Evolutionary conservation across 2,888 invertebrate genomes (phyloP).

Genomic region (Parapristionchus giblindavisi): DNA sequence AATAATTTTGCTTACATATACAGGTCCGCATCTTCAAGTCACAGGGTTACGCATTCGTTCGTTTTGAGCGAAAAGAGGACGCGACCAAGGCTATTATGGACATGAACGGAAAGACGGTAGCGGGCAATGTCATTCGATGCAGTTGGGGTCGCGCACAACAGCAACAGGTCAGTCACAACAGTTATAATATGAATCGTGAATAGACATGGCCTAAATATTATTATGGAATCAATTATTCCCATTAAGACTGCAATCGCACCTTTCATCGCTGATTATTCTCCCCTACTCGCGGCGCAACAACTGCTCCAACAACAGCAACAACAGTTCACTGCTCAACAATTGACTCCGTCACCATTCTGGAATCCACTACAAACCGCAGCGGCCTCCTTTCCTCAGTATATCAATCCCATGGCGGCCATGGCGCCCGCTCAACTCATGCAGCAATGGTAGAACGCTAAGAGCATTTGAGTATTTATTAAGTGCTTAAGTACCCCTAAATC

Average conservation of each 20-base stretch:
- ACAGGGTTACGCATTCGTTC: conserved; percentile 79
- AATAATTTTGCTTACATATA: neutral
- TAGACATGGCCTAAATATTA: neutral
- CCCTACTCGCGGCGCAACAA: conserved; percentile 41
- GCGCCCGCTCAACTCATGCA: conserved; percentile 6
- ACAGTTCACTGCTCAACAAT: conserved; percentile 15
- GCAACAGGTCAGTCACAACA: conserved; percentile 9
- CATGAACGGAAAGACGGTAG: conserved; percentile 80
- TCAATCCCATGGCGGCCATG: conserved; percentile 11
- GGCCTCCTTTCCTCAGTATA: neutral
- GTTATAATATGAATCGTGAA: neutral
- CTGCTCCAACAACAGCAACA: conserved; percentile 31
- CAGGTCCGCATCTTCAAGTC: conserved; percentile 77
- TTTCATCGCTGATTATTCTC: conserved; percentile 41
- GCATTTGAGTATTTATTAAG: too few relatives aligned
- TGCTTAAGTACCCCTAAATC: too few relatives aligned
- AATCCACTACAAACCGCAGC: neutral
- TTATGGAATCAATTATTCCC: neutral
- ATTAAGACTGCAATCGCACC: conserved; percentile 37
- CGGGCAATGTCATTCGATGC: conserved; percentile 61
- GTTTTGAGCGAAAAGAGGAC: conserved; percentile 95
- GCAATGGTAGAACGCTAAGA: conserved; percentile 29
- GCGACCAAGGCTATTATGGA: conserved; percentile 97
- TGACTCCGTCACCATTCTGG: conserved; percentile 23
- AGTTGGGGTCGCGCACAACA: conserved; percentile 65